Evolutionary conservation across 2,888 invertebrate species (phyloP).

Genomic region (Taenaris catops): DNA sequence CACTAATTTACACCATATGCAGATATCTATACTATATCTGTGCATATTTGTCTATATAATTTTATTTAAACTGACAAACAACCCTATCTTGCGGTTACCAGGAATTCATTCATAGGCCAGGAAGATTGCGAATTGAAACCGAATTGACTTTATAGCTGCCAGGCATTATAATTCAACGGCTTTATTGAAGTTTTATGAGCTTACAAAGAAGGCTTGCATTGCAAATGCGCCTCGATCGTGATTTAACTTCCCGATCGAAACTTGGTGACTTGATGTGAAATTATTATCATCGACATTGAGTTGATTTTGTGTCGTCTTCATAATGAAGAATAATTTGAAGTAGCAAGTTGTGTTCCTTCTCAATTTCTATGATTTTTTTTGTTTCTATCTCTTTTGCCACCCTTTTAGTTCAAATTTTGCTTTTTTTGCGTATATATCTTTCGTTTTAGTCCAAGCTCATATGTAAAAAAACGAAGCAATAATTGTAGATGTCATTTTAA

Average conservation of each 20-base stretch:
- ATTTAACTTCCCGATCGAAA: slow-evolving; percentile 65
- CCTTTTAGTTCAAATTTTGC: too few species aligned
- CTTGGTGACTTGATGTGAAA: slow-evolving; percentile 57
- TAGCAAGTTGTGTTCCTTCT: too few species aligned
- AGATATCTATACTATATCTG: too few species aligned
- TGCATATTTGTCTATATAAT: background rate
- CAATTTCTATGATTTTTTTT: too few species aligned
- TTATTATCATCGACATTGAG: slow-evolving; percentile 31
- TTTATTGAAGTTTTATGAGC: slow-evolving; percentile 71
- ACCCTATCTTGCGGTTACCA: slow-evolving; percentile 23
- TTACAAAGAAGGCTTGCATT: slow-evolving; percentile 62
- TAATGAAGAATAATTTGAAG: too few species aligned
- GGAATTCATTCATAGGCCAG: slow-evolving; percentile 22
- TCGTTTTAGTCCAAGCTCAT: too few species aligned
- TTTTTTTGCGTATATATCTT: too few species aligned
- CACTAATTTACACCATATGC: too few species aligned
- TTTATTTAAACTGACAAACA: slow-evolving; percentile 7
- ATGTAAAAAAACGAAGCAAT: too few species aligned
- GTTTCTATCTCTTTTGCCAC: too few species aligned
- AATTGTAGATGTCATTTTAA: too few species aligned
- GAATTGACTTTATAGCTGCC: slow-evolving; percentile 50
- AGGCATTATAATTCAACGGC: slow-evolving; percentile 67
- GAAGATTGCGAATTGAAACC: slow-evolving; percentile 53
- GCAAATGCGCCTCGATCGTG: slow-evolving; percentile 56
- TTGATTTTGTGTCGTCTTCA: too few species aligned